Conservation (phyloP, 2,797 vertebrate genomes). For the Danio albolineatus region DNA sequence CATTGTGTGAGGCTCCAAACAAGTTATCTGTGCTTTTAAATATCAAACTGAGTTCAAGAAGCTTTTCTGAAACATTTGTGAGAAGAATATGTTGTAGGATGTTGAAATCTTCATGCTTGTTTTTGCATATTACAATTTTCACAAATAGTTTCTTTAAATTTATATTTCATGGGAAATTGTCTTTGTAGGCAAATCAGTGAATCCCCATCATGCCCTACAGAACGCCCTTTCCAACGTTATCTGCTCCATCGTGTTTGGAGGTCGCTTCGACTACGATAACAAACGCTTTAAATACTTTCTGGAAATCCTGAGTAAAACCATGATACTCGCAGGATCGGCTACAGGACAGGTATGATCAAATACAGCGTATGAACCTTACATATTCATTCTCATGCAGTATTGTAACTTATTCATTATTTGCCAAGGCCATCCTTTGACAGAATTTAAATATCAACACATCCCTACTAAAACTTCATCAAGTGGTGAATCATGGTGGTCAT, state of each 20-base stretch:
- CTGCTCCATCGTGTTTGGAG: constrained; percentile 58
- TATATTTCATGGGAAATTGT: background rate
- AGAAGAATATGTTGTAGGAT: no score
- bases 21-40: no score
- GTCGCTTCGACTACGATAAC: constrained; percentile 63
- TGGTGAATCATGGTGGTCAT: no score
- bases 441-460: no score
- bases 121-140: background rate
- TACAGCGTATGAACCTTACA: no score
- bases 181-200: constrained; percentile 56
- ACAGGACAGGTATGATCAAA: constrained; percentile 34
- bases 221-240: constrained; percentile 67
- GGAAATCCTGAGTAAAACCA: background rate
- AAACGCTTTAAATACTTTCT: constrained; percentile 38
- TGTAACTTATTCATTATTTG: no score
- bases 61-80: background rate
- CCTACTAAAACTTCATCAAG: no score
- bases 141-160: no score
- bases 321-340: constrained; percentile 17
- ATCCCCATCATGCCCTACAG: constrained; percentile 50
- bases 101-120: background rate
- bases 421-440: no score
- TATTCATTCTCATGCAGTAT: no score
- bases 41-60: no score
- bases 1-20: no score